Conservation (phyloP, 2,888 invertebrate species). For the Belgica antarctica region DNA sequence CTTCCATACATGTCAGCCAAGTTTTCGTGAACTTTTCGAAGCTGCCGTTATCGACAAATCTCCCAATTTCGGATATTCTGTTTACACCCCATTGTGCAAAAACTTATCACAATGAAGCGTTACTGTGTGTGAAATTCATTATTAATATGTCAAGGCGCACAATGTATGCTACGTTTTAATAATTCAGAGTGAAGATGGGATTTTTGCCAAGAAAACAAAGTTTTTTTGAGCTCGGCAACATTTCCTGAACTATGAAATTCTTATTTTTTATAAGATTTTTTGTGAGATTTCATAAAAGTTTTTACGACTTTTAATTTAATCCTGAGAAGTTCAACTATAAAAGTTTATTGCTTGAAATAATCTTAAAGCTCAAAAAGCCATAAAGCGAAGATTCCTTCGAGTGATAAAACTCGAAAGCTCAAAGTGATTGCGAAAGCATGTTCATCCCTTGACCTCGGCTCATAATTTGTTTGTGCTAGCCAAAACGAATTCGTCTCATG, state of each 20-base stretch:
- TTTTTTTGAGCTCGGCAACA: background rate
- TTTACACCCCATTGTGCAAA: too few species aligned
- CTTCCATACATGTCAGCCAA: background rate
- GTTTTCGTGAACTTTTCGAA: too few species aligned
- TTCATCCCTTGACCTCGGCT: background rate
- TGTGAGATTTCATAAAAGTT: constrained; percentile 8
- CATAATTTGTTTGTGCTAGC: background rate
- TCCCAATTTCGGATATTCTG: too few species aligned
- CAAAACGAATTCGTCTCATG: constrained; percentile 16
- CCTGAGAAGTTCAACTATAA: constrained; percentile 9
- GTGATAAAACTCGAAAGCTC: constrained; percentile 1
- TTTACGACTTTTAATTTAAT: background rate
- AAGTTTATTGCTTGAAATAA: constrained; percentile 11
- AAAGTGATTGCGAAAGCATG: background rate
- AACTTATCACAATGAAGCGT: constrained; percentile 10
- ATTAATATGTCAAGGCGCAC: background rate
- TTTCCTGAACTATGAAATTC: background rate
- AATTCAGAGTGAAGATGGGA: too few species aligned
- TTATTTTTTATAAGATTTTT: background rate
- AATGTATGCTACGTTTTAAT: too few species aligned
- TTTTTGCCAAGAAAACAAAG: too few species aligned
- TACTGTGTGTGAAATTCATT: constrained; percentile 10
- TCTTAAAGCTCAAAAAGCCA: background rate
- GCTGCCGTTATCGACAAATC: too few species aligned
- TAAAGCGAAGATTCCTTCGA: constrained; percentile 3